phyloP scores from a whole-genome alignment of 2,797 vertebrate genomes.

The Pogoniulus pusillus region DNA sequence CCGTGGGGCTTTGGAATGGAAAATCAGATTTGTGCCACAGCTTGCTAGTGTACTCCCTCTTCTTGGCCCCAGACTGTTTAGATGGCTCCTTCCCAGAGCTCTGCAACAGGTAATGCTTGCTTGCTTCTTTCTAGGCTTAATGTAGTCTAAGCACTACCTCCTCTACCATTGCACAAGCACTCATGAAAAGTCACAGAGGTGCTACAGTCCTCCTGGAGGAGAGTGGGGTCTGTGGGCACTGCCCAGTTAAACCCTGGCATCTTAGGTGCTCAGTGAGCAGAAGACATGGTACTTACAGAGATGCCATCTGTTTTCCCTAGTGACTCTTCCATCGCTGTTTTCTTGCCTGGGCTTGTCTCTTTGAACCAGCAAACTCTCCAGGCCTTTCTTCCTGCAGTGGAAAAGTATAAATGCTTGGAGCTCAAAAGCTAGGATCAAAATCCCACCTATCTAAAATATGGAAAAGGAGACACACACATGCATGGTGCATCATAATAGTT shows the following conservation, averaged over 20 bases:
- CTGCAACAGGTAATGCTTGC: neutral
- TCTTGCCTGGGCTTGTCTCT: neutral
- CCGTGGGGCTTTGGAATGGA: neutral
- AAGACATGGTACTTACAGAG: accelerated
- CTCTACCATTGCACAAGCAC: neutral
- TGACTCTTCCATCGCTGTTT: neutral
- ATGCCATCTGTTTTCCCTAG: neutral
- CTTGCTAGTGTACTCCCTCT: neutral
- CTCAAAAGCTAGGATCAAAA: neutral
- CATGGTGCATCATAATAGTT: accelerated
- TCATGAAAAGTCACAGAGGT: accelerated
- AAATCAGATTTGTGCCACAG: constrained; percentile 17
- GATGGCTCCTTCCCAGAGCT: neutral
- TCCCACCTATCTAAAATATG: neutral
- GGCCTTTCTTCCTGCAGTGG: neutral
- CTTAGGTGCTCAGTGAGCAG: neutral
- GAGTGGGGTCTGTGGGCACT: neutral
- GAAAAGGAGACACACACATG: too few species aligned
- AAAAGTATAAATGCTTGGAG: neutral
- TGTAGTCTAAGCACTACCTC: neutral
- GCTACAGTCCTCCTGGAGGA: neutral
- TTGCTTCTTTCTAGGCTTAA: constrained; percentile 10
- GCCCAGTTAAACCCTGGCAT: neutral
- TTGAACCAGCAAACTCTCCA: neutral
- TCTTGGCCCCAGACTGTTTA: neutral